Evolutionary conservation across 2,888 invertebrate genomes (phyloP), one percentile per base, ranked within the genome.

Genomic region (Nudaria mundana): DNA sequence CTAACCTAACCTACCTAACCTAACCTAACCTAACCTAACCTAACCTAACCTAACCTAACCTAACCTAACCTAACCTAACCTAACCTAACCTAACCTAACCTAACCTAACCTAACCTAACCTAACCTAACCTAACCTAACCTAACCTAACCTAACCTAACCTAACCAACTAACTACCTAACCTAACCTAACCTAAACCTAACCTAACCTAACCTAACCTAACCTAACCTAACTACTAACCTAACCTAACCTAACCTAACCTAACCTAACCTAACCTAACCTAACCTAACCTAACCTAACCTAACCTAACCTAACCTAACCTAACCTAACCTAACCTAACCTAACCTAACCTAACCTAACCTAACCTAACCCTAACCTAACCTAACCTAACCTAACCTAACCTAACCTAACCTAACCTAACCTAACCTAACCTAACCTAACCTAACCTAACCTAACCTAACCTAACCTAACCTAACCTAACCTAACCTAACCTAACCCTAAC

Each of bases 101-200:
- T 44, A 47, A 51, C 47, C 47, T 45, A 48, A 48, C 48, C 47
- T 50, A 53, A 53, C 49, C 43, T 45, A 53, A 46, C 53, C 50
- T 50, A 53, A 50, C 53, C 48, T 46, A 50, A 50, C 50, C 53
- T 50, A 52, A 53, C 53, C 48, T 46, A 52, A 48, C 55, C 50
- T 48, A 53, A 53, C 50, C 48, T 45, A 51, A 51, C 51, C 47
- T 51, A 51, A 51, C 33, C 33, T 33, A 33, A 33, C 33, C 33
- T 33, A 33, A 42, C 51, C 7, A 10, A 10, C 24, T 11, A 5
- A 10, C 45, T 44, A 53, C 53, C 49, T 50, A 47, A 47, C 47
- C 52, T 45, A 47, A 49, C 47, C 47, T 43, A 47, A 49, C 47
- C 49, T 47, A 48, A 52, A n/a, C n/a, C 47, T 38, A 47, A 51